A percentile compares a stretch with the other conserved stretches of the same genome.
Evolutionary conservation across 2,113 vertebrate genomes (phyloP).

Genomic region (Datnioides undecimradiatus): DNA sequence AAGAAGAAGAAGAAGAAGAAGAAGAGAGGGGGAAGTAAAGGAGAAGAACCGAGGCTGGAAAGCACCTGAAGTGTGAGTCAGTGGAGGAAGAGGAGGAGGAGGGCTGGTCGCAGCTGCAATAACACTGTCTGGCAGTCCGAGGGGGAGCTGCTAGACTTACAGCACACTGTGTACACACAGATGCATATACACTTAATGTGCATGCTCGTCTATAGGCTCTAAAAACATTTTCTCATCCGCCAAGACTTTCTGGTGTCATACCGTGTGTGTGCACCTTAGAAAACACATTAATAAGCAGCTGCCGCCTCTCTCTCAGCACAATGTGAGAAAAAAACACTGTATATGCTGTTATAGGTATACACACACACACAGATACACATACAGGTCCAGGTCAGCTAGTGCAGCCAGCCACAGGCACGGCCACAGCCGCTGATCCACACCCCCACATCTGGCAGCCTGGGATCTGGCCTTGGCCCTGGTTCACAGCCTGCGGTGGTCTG

Average conservation of each 20-base stretch:
- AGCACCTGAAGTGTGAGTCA: constrained; percentile 78
- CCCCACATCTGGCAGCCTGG: constrained; percentile 67
- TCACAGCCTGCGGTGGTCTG: constrained; percentile 66
- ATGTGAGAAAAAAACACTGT: not conserved
- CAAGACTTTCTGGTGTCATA: constrained; percentile 40
- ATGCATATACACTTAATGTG: constrained; percentile 33
- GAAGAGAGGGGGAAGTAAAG: constrained; percentile 43
- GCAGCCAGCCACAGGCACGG: constrained; percentile 70
- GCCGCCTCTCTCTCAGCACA: constrained; percentile 1
- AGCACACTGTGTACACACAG: constrained; percentile 25
- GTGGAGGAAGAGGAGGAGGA: constrained; percentile 59
- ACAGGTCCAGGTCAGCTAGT: constrained; percentile 66
- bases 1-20: constrained; percentile 7
- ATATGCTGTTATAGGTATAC: constrained; percentile 8
- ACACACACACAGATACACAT: constrained; percentile 3
- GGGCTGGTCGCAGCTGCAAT: constrained; percentile 73
- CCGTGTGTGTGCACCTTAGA: constrained; percentile 13
- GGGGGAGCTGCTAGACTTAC: constrained; percentile 54
- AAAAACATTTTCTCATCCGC: constrained; percentile 54
- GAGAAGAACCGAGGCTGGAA: constrained; percentile 58
- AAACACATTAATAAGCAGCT: constrained; percentile 52
- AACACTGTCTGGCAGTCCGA: constrained; percentile 72
- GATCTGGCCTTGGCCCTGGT: constrained; percentile 67
- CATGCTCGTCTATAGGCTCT: constrained; percentile 23
- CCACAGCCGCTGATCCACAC: constrained; percentile 50